These are phyloP conservation scores for Himalopsyche japonica DNA, from an alignment of 2,888 invertebrate species.

Conservation along the genomic window DNA sequence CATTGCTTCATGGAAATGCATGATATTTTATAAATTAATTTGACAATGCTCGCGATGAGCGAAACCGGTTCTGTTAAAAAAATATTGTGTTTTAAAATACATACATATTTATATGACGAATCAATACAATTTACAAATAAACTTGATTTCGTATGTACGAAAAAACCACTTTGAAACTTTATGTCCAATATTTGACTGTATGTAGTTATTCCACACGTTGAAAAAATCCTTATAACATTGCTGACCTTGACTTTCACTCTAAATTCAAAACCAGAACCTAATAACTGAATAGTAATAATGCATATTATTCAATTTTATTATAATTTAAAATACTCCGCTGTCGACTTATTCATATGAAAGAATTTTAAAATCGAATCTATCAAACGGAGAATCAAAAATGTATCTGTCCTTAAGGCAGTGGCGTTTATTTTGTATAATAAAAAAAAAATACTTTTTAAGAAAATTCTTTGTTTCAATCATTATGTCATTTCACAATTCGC, in stretches of 20 bases:
- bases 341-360: neutral
- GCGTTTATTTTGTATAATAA: neutral
- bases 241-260: slow-evolving; percentile 35
- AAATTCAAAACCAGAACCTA: slow-evolving; percentile 23
- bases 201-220: slow-evolving; percentile 6
- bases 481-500: no score
- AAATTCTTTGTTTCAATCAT: no score
- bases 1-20: no score
- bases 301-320: slow-evolving; percentile 16
- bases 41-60: no score
- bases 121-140: no score
- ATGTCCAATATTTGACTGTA: neutral
- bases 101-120: no score
- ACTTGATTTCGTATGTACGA: neutral
- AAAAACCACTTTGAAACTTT: neutral
- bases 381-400: slow-evolving; percentile 12
- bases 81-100: no score
- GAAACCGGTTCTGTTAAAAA: no score
- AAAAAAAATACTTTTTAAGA: no score
- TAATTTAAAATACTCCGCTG: neutral
- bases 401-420: slow-evolving; percentile 5
- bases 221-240: neutral
- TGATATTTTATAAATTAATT: no score
- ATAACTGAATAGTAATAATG: slow-evolving; percentile 6
- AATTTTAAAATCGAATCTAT: slow-evolving; percentile 5